Conservation (phyloP, 2,888 invertebrate species). For the Pachliopta kotzebuea region DNA sequence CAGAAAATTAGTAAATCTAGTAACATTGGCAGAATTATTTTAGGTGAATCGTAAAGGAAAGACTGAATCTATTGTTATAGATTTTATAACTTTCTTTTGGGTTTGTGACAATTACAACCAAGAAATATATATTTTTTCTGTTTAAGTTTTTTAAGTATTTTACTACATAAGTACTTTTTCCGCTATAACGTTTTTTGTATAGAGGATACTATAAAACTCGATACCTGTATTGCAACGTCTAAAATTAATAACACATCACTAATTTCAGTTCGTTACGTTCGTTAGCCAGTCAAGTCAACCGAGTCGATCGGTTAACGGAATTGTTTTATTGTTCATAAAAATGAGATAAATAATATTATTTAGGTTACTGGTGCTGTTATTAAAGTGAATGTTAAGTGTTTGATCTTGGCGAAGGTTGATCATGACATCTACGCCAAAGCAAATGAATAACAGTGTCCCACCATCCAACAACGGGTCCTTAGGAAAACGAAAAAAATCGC, state of each 20-base stretch:
- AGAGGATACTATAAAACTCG: too few species aligned
- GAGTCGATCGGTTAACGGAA: slow-evolving; percentile 33
- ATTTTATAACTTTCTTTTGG: too few species aligned
- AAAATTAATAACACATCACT: slow-evolving; percentile 4
- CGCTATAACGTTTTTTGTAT: too few species aligned
- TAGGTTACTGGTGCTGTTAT: slow-evolving; percentile 2
- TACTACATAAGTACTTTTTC: too few species aligned
- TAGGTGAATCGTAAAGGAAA: too few species aligned
- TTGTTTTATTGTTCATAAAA: slow-evolving; percentile 37
- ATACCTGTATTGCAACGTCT: not conserved
- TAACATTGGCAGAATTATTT: too few species aligned
- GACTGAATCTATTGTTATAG: too few species aligned
- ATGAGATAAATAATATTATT: slow-evolving; percentile 37
- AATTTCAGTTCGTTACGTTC: slow-evolving; percentile 19
- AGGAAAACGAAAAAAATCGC: slow-evolving; percentile 76
- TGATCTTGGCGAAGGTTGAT: not conserved
- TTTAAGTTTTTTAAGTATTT: too few species aligned
- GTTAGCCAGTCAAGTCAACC: slow-evolving; percentile 23
- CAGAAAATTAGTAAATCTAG: too few species aligned
- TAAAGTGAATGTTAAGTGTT: slow-evolving; percentile 5
- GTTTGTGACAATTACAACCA: too few species aligned
- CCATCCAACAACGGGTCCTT: slow-evolving; percentile 60
- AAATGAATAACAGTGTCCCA: slow-evolving; percentile 59
- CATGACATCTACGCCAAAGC: slow-evolving; percentile 74
- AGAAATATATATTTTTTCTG: too few species aligned